Evolutionary conservation across 2,113 vertebrate genomes (phyloP), one percentile per base, ranked within the genome.

Genomic region (Sander lucioperca): DNA sequence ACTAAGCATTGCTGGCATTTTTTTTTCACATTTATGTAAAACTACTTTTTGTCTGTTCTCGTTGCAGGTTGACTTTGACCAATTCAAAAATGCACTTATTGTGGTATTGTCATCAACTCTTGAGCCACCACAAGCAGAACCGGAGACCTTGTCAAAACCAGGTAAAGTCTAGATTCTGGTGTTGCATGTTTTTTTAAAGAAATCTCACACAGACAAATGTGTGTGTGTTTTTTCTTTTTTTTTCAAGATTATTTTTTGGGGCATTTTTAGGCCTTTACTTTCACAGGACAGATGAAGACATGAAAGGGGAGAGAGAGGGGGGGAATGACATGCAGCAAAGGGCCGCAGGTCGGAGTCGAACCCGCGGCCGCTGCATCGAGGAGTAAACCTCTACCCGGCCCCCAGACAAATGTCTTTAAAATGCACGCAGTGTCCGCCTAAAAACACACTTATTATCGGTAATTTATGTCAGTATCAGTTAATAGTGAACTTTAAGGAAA

Each of bases 31-130:
- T 45, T 27, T 63, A 30, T 33, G 5, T 57, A 50, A 48, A 5
- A 30, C 25, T 25, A 12, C 21, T 2, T 68, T 21, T 54, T 19
- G 9, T 48, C 59, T 16, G 51, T 58, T 75, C 13, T 85, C 51
- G 6, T 86, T 92, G 6, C 92, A 99, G 98, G 97, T 99, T 39
- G 94, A 97, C 88, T 99, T 99, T 89, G 95, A 97, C 71, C 96
- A 98, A 39, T 99, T 99, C 94, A 99, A 97, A 93, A 96, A 98
- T 88, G 97, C 97, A 1, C 93, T 99, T 80, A 98, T 99, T 91
- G 94, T 97, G 87, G 94, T 97, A 74, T 92, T 99, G 79, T 99
- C 97, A 50, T 92, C 94, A 0, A 45, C 69, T 27, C 27, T 86
- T 1, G 90, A 90, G 94, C 94, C 89, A 85, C 92, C 77, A 45